phyloP scores from a whole-genome alignment of 2,888 invertebrate genomes.

The Torymus tubicola region DNA sequence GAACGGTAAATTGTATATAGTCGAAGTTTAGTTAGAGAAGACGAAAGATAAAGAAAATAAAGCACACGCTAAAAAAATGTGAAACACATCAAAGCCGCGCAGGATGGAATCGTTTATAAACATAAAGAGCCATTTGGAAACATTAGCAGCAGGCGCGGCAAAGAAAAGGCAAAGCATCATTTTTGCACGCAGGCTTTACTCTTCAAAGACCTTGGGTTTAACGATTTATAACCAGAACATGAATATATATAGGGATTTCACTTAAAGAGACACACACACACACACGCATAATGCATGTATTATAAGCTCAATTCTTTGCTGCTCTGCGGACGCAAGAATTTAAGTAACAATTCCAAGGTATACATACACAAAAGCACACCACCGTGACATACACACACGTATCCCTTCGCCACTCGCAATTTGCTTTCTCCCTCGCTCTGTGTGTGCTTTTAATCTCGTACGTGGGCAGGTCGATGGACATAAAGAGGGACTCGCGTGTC shows the following conservation, averaged over 20 bases:
- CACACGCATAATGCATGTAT: too few relatives aligned
- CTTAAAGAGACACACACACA: too few relatives aligned
- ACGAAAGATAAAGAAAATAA: constrained; percentile 1
- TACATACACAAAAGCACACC: constrained; percentile 19
- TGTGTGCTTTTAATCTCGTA: constrained; percentile 61
- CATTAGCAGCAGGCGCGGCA: too few relatives aligned
- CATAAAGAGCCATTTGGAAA: too few relatives aligned
- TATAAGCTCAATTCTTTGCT: constrained; percentile 17
- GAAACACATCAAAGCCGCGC: background rate
- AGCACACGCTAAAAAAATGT: background rate
- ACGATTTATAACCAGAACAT: too few relatives aligned
- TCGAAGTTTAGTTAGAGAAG: too few relatives aligned
- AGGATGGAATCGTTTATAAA: too few relatives aligned
- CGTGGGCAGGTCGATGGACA: constrained; percentile 60
- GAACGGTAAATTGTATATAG: too few relatives aligned
- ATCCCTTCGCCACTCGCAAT: constrained; percentile 55
- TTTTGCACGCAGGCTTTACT: too few relatives aligned
- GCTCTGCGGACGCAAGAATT: constrained; percentile 29
- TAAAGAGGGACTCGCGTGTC: constrained; percentile 49
- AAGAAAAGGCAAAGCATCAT: too few relatives aligned
- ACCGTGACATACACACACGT: background rate
- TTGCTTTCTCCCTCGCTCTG: constrained; percentile 49
- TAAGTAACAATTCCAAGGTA: constrained; percentile 33
- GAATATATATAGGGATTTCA: too few relatives aligned
- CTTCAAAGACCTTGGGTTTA: too few relatives aligned